Percentiles rank a stretch among this genome's conserved stretches.
Conservation (phyloP, 1,140 invertebrate species). For the Orchestia grillus region DNA sequence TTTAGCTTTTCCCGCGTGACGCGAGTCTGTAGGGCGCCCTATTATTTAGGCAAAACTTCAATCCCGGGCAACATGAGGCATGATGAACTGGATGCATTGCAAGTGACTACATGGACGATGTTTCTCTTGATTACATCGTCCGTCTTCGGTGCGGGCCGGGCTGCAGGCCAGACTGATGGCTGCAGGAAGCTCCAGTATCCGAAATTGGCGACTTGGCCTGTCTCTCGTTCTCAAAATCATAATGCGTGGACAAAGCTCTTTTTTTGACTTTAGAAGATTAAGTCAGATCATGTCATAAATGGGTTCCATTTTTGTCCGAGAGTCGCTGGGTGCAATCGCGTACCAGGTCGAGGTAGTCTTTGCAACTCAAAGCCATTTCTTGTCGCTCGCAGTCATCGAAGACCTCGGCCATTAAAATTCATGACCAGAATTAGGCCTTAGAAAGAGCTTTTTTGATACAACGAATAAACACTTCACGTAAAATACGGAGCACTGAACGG, state of each 20-base stretch:
- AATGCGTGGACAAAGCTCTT: neutral
- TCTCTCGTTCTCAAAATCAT: neutral
- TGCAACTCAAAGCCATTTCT: neutral
- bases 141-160: neutral
- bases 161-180: neutral
- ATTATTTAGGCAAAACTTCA: neutral
- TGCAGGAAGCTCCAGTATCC: neutral
- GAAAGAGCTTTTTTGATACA: neutral
- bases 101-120: neutral
- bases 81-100: neutral
- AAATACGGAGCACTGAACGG: neutral
- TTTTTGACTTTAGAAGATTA: neutral
- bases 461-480: neutral
- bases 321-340: neutral
- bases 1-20: neutral
- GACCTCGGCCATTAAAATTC: neutral
- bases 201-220: neutral
- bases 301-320: neutral
- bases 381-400: neutral
- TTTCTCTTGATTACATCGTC: neutral
- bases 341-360: neutral
- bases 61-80: neutral
- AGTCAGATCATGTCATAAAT: neutral
- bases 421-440: neutral
- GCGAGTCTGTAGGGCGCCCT: neutral